Evolutionary conservation across 2,888 invertebrate genomes (phyloP), one percentile per base, ranked within the genome.

Genomic region (Steinernema carpocapsae): DNA sequence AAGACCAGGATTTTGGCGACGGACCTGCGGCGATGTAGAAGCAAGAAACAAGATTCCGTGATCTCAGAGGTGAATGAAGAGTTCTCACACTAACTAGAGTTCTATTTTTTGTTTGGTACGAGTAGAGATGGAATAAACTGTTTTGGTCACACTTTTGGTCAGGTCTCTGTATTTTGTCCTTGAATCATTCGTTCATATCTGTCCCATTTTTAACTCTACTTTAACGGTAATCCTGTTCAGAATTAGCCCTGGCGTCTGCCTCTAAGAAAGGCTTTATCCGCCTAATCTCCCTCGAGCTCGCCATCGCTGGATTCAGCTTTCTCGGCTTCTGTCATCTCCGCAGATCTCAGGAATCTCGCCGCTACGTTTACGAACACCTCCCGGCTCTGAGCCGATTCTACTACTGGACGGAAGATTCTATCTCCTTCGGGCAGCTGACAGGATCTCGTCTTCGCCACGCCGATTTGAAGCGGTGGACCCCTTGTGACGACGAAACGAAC

Each of bases 401-500:
- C 52, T 75, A 75, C 71, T 72, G 75, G 72, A 24, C 75, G 0
- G 75, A 75, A 37, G 75, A 75, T 43, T 45, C 59, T 2, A 59
- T 73, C 32, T 75, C 75, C 12, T 32, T 37, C 4, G 75, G 75
- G 32, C 75, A 75, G 37, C 43, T 72, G 32, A 29, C 59, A 45
- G 75, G 75, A 17, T 75, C 59, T 0, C 74, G 75, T 12, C 59
- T 75, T 17, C 75, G 74, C 24, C 75, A 75, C 59, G 48, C 75
- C 1, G 75, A 75, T 75, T 42, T 75, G 42, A 75, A 75, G 26
- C 75, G 75, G 19, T 75, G 75, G 75, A 17, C 32, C 17, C 19
- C 32, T 6, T 6, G 64, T 14, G 64, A 64, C 26, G 22, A 29
- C 4, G 64, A 64, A 12, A 26, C 64, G 64, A 64, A 7, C 32